Evolutionary conservation across 2,888 invertebrate species (phyloP), one percentile per base, ranked within the genome.

Genomic region (Chymomyza amoena): DNA sequence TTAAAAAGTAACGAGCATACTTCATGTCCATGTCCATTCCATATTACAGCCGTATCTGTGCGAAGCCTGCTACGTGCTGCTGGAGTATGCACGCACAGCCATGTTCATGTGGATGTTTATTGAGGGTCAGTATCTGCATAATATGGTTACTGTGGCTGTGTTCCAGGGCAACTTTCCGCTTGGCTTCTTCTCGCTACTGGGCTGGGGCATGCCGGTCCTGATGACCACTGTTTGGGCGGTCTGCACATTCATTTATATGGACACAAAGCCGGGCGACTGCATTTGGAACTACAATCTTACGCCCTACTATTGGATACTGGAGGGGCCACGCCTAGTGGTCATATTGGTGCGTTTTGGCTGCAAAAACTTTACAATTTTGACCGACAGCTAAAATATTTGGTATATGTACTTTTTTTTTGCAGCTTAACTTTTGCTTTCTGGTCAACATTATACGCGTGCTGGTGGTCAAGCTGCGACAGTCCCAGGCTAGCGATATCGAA

Each of bases 31-130:
- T 18, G 54, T 52, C 15, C 16, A n/a, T 52, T 15, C 54, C 39
- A 45, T 13, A 45, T n/a, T 9, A 9, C 92, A 98, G 97, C 95
- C 95, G 0, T 93, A 95, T 64, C 90, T 98, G 0, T 98, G 98
- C 89, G 96, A 97, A 89, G 93, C 93, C 0, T 94, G 95, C 64
- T 96, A 96, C 91, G 93, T 96, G 0, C 91, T 97, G 1, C 91
- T 98, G 77, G 99, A 99, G 89, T 98, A 97, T 89, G 95, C 96
- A 0, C 95, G 96, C 75, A 96, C 97, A 0, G 96, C 96, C 0
- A 97, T 97, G 94, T 98, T 98, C 89, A 95, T 96, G 94, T 99
- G 99, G 98, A 98, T 98, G 97, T 96, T 98, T 85, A 95, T 98
- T 65, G 98, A 99, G 90, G 98, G 98, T 0, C 93, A 97, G 15